Evolutionary conservation across 2,888 invertebrate species (phyloP).

Genomic region (Melipona bicolor): DNA sequence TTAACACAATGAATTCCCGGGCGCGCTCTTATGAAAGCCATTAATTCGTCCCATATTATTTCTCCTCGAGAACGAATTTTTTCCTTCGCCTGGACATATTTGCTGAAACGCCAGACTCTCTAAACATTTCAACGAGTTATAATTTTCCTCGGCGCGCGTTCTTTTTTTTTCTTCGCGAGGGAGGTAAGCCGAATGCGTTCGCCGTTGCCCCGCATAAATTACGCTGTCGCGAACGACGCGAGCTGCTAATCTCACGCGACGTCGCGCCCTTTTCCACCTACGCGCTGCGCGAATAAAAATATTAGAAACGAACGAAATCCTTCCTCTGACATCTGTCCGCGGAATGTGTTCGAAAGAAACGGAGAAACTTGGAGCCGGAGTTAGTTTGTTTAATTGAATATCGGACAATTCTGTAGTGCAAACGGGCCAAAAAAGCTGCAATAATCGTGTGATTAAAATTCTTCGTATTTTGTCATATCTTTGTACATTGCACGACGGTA

Average conservation of each 20-base stretch:
- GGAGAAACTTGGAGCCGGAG: not conserved
- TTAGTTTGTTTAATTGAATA: too few relatives aligned
- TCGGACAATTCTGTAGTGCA: too few relatives aligned
- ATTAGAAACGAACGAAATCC: not conserved
- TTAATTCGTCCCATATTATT: not conserved
- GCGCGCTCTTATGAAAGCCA: not conserved
- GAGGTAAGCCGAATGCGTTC: not conserved
- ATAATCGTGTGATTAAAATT: too few relatives aligned
- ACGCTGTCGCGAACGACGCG: not conserved
- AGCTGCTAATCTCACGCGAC: slow-evolving; percentile 3
- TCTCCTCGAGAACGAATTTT: not conserved
- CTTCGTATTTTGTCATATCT: too few relatives aligned
- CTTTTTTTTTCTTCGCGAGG: too few relatives aligned
- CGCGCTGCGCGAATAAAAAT: not conserved
- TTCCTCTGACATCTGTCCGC: not conserved
- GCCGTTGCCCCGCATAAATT: not conserved
- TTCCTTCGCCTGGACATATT: not conserved
- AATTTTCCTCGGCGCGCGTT: not conserved
- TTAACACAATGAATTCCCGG: not conserved
- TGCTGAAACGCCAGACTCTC: not conserved
- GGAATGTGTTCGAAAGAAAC: slow-evolving; percentile 6
- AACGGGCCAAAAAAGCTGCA: too few relatives aligned
- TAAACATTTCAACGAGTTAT: not conserved
- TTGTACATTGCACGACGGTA: too few relatives aligned
- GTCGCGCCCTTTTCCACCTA: not conserved